Conservation (phyloP, 2,888 invertebrate genomes). For the Hyles lineata region DNA sequence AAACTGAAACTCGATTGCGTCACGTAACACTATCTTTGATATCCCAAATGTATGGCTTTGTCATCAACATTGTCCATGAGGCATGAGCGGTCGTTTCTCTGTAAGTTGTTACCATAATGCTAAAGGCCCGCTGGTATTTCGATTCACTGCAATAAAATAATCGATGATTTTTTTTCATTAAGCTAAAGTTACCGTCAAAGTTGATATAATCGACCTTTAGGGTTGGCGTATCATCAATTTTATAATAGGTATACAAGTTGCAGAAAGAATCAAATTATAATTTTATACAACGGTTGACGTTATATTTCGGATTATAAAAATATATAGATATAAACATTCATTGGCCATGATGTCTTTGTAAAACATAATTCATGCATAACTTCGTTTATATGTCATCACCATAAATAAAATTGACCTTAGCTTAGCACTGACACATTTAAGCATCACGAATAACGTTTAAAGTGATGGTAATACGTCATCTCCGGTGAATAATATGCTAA, state of each 20-base stretch:
- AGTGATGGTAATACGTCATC: conserved; percentile 13
- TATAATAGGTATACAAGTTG: not conserved
- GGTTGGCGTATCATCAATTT: not conserved
- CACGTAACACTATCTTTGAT: no score
- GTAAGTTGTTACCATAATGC: no score
- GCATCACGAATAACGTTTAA: not conserved
- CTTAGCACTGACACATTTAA: not conserved
- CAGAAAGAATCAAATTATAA: not conserved
- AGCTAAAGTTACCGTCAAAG: no score
- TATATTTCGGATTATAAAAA: not conserved
- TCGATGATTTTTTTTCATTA: no score
- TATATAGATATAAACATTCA: not conserved
- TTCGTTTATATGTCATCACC: not conserved
- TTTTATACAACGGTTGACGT: not conserved
- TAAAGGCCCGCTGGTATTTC: no score
- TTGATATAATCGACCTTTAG: no score
- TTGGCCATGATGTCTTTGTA: not conserved
- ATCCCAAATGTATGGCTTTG: no score
- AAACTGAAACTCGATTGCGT: no score
- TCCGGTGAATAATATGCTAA: conserved; percentile 15
- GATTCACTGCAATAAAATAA: no score
- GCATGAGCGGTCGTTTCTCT: no score
- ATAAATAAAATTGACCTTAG: conserved; percentile 17
- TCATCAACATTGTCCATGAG: no score
- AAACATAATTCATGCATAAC: not conserved